Conservation (phyloP, 2,113 vertebrate species). For the Apistogramma diplotaenia region DNA sequence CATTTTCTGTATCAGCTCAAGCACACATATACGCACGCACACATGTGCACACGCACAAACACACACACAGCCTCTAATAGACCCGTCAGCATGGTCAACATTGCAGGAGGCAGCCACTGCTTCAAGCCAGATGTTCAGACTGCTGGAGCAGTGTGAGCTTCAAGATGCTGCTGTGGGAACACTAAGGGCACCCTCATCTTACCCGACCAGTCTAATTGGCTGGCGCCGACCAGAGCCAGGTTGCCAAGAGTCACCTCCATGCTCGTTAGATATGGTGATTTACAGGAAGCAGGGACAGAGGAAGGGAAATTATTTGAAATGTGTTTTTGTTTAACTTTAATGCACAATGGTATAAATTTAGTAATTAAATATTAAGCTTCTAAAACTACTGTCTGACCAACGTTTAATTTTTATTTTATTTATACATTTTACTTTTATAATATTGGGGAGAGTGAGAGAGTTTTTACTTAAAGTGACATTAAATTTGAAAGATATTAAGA, state of each 20-base stretch:
- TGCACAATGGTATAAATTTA: not conserved
- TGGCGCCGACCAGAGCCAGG: constrained; percentile 3
- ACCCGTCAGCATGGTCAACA: constrained; percentile 29
- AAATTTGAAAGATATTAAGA: too few relatives aligned
- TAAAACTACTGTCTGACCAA: not conserved
- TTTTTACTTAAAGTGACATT: too few relatives aligned
- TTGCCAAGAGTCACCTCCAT: constrained; percentile 46
- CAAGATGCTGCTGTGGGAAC: not conserved
- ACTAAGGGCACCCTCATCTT: not conserved
- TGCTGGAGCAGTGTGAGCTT: not conserved
- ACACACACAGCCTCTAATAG: constrained; percentile 17
- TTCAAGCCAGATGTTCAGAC: constrained; percentile 43
- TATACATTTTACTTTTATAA: not conserved
- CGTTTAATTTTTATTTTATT: not conserved
- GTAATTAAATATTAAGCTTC: not conserved
- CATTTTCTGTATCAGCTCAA: constrained; percentile 30
- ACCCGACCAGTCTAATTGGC: constrained; percentile 37
- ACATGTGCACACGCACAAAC: not conserved
- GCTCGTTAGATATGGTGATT: constrained; percentile 60
- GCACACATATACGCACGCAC: not conserved
- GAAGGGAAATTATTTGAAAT: not conserved
- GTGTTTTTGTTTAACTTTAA: constrained; percentile 25
- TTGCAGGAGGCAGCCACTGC: constrained; percentile 10
- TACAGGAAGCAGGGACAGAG: not conserved
- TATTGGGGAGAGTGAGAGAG: too few relatives aligned